Percentiles rank a stretch among this genome's conserved stretches.
Conservation (phyloP, 2,888 invertebrate genomes). For the Diarsia rubi region DNA sequence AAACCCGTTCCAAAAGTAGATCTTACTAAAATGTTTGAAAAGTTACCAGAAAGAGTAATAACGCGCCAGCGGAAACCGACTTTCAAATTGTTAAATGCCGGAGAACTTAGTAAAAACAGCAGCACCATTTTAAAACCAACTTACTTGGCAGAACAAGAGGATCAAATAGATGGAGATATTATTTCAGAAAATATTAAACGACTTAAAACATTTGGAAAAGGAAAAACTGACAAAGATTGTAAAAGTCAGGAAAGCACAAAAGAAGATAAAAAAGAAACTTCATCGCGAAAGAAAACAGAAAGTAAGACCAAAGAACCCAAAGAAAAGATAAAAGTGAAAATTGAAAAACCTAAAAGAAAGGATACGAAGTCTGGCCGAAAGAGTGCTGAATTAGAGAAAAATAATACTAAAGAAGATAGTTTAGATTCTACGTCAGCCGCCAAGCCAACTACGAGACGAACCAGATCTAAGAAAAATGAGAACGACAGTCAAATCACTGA, state of each 20-base stretch:
- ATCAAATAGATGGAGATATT: constrained; percentile 79
- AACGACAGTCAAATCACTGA: constrained; percentile 38
- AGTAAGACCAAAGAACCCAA: constrained; percentile 53
- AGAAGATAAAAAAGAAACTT: constrained; percentile 31
- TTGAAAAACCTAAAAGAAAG: constrained; percentile 59
- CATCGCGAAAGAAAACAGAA: constrained; percentile 40
- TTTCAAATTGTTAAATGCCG: constrained; percentile 70
- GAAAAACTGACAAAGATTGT: constrained; percentile 67
- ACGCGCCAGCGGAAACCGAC: constrained; percentile 83
- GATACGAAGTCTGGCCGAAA: constrained; percentile 38
- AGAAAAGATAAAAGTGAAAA: constrained; percentile 62
- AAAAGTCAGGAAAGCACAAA: constrained; percentile 46
- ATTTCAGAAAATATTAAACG: constrained; percentile 80
- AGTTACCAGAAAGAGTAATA: constrained; percentile 80
- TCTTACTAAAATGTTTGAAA: constrained; percentile 78
- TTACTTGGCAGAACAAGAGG: constrained; percentile 77
- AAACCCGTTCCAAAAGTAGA: constrained; percentile 75
- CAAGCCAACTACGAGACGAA: constrained; percentile 57
- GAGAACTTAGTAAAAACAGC: constrained; percentile 59
- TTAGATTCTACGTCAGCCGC: constrained; percentile 39
- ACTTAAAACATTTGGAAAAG: constrained; percentile 75
- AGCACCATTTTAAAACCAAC: constrained; percentile 74
- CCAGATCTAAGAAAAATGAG: constrained; percentile 71
- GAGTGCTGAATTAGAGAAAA: constrained; percentile 44
- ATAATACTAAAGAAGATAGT: constrained; percentile 24